phyloP scores from a whole-genome alignment of 2,797 vertebrate genomes.

The Saxicola maurus region DNA sequence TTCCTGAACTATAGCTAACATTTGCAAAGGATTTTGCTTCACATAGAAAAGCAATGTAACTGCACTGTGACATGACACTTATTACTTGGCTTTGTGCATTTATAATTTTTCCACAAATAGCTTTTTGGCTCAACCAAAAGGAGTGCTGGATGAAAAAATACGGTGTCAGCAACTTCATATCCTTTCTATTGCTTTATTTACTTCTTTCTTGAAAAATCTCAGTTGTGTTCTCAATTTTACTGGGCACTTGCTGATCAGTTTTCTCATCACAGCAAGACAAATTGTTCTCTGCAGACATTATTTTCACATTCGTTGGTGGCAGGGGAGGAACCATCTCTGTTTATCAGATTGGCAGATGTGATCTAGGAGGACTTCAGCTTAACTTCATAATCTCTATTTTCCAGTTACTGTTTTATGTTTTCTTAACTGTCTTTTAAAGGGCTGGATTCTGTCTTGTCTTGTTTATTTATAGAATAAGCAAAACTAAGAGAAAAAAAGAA shows the following conservation, averaged over 20 bases:
- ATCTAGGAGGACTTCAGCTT: neutral
- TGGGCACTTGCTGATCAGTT: neutral
- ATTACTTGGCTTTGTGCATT: neutral
- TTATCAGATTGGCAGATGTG: neutral
- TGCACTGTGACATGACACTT: neutral
- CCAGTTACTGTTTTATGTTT: neutral
- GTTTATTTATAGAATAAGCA: neutral
- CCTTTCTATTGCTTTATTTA: neutral
- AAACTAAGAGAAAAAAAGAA: neutral
- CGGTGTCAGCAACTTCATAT: constrained; percentile 10
- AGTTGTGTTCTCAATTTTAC: constrained; percentile 32
- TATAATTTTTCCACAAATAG: constrained; percentile 17
- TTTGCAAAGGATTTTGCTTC: neutral
- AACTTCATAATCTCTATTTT: neutral
- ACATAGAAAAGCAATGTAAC: neutral
- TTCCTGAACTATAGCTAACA: neutral
- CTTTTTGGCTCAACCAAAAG: constrained; percentile 5
- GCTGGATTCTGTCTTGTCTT: neutral
- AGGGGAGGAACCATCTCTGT: neutral
- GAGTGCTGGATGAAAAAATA: constrained; percentile 6
- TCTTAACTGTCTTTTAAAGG: neutral
- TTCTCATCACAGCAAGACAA: neutral
- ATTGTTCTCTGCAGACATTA: neutral
- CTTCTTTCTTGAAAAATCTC: constrained; percentile 3
- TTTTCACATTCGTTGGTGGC: neutral